phyloP scores from a whole-genome alignment of 2,113 vertebrate genomes.

The Ahaetulla prasina region DNA sequence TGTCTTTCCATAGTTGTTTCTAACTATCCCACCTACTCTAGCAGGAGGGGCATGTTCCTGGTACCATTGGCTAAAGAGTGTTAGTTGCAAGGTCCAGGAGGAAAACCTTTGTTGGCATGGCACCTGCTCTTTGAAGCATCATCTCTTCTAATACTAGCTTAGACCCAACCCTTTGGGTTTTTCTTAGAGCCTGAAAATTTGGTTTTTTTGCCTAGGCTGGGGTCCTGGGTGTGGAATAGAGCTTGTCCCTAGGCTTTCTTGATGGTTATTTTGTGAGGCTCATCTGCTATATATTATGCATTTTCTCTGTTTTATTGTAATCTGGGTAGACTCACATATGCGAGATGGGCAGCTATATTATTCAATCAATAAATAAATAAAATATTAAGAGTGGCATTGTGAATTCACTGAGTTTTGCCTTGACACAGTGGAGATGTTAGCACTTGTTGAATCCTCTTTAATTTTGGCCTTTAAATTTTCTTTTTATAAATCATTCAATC shows the following conservation, averaged over 20 bases:
- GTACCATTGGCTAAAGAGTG: not conserved
- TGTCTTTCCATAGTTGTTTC: not conserved
- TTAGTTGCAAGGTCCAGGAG: not conserved
- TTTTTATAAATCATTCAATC: not conserved
- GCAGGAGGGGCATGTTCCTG: not conserved
- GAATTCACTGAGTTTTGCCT: not conserved
- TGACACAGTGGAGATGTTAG: not conserved
- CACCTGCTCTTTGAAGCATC: not conserved
- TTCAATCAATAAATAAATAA: not conserved
- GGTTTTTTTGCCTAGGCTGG: not conserved
- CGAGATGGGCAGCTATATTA: not conserved
- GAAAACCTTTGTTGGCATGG: not conserved
- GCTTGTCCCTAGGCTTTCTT: not conserved
- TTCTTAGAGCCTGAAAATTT: not conserved
- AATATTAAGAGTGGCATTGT: not conserved
- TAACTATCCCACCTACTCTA: not conserved
- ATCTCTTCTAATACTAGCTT: not conserved
- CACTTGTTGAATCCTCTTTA: not conserved
- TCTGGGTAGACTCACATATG: not conserved
- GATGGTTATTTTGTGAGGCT: not conserved
- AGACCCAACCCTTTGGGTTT: not conserved
- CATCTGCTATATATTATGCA: not conserved
- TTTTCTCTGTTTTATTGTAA: not conserved
- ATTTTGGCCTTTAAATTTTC: not conserved
- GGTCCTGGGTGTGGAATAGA: not conserved